Base-by-base conservation (phyloP, 2,888 invertebrate genomes). In the Synergus gifuensis region DNA sequence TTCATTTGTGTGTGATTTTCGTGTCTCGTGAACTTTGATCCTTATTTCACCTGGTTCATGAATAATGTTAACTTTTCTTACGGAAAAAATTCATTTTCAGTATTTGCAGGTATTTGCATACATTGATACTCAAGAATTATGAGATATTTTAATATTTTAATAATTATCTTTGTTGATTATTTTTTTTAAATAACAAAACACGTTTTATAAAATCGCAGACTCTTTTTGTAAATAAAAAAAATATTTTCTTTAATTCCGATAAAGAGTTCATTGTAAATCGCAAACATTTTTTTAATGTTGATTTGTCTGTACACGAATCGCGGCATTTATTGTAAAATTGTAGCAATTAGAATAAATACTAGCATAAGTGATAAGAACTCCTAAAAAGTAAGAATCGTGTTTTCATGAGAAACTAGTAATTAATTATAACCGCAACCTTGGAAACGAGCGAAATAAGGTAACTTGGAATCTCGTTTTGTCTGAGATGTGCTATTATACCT, bases 351-450 rank as follows among this genome's bases (percentile, higher is more conserved):
- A 11, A 44, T 67, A 46, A 44, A 67, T n/a, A 44, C 66, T 67
- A 7, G 67, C 42, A 18, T 18, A 64, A 40, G 11, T 42, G 16
- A 64, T 64, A 64, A 40, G 12, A 11, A 60, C 28, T 22, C 12
- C 12, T 62, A 5, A 28, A 62, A 62, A 62, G 14, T 22, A 14
- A 42, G 18, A 66, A 40, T 66, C 42, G 66, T 42, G 42, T 66
- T 42, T 42, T 42, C 18, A 18, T 42, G 12, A 42, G 42, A 62
- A 44, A 18, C 18, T 42, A 42, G 44, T 46, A 67, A 44, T 44
- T 67, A 46, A 67, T 67, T 22, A 67, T 22, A 67, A 67, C 67
- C 67, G 16, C 67, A 67, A 28, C 46, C 67, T 67, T 67, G 18
- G 22, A 28, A 44, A 42, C 5, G 18, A 42, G 42, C 42, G 12